These are phyloP conservation scores for Hypena proboscidalis DNA, from an alignment of 2,888 invertebrate species.

Conservation along the genomic window DNA sequence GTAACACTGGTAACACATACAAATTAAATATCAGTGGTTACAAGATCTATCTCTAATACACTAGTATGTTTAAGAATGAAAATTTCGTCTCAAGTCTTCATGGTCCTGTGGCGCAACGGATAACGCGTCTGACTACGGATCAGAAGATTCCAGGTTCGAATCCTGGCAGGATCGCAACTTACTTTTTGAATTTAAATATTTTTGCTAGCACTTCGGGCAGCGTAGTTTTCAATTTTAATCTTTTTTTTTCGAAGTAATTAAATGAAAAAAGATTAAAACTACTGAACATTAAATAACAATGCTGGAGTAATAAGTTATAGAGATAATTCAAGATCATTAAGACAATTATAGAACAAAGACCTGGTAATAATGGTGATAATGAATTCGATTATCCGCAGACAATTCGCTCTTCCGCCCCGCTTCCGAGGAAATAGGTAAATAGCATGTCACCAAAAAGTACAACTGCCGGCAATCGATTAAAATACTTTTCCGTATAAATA, in stretches of 20 bases:
- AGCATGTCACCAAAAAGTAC: constrained; percentile 23
- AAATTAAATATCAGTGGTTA: no score
- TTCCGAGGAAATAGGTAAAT: constrained; percentile 55
- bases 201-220: not conserved
- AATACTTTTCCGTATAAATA: not conserved
- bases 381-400: constrained; percentile 74
- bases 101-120: constrained; percentile 87
- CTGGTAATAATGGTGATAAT: constrained; percentile 56
- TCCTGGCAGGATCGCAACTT: constrained; percentile 81
- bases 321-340: no score
- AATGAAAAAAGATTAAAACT: not conserved
- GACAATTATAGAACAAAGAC: constrained; percentile 3
- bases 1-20: no score
- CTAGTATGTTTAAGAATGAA: not conserved
- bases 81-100: rapidly evolving
- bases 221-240: not conserved
- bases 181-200: not conserved
- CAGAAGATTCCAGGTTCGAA: constrained; percentile 89
- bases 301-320: no score
- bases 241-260: not conserved
- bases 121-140: constrained; percentile 90
- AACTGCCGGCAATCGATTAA: constrained; percentile 13
- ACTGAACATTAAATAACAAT: no score
- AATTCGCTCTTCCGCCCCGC: constrained; percentile 61
- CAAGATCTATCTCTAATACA: no score